Evolutionary conservation across 2,888 invertebrate genomes (phyloP).

Genomic region (Phyllotreta striolata): DNA sequence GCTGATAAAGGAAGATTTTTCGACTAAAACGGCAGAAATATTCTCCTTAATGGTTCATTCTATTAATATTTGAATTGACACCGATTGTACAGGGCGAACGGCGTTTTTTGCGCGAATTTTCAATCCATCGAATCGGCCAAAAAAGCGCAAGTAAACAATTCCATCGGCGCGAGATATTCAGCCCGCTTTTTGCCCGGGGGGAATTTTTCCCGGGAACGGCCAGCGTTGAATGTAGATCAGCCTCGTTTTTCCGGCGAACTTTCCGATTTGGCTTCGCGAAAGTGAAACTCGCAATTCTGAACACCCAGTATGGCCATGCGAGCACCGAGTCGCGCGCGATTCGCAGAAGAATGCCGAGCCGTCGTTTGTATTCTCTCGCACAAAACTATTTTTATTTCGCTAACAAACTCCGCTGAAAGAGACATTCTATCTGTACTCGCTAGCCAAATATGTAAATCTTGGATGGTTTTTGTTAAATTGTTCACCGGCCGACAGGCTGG

Average conservation of each 20-base stretch:
- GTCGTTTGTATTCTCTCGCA: conserved; percentile 38
- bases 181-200: conserved; percentile 6
- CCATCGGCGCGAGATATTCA: conserved; percentile 15
- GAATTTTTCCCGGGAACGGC: conserved; percentile 24
- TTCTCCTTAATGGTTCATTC: too few species aligned
- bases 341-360: conserved; percentile 44
- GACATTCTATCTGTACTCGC: conserved; percentile 38
- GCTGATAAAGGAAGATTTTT: neutral
- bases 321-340: conserved; percentile 35
- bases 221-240: conserved; percentile 41
- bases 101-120: conserved; percentile 25
- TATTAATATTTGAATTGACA: too few species aligned
- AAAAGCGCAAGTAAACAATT: conserved; percentile 5
- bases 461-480: conserved; percentile 13
- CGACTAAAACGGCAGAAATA: too few species aligned
- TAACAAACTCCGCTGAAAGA: conserved; percentile 36
- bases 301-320: conserved; percentile 43
- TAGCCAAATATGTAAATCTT: conserved; percentile 35
- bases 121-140: too few species aligned
- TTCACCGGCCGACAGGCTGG: too few species aligned
- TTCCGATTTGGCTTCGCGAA: conserved; percentile 37
- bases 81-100: too few species aligned
- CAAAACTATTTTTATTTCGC: conserved; percentile 40
- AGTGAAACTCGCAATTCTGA: conserved; percentile 44
- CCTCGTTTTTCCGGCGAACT: conserved; percentile 28